Percentiles rank a stretch among this genome's conserved stretches.
Evolutionary conservation across 2,888 invertebrate genomes (phyloP).

Genomic region (Callyntrura guangdongensis): DNA sequence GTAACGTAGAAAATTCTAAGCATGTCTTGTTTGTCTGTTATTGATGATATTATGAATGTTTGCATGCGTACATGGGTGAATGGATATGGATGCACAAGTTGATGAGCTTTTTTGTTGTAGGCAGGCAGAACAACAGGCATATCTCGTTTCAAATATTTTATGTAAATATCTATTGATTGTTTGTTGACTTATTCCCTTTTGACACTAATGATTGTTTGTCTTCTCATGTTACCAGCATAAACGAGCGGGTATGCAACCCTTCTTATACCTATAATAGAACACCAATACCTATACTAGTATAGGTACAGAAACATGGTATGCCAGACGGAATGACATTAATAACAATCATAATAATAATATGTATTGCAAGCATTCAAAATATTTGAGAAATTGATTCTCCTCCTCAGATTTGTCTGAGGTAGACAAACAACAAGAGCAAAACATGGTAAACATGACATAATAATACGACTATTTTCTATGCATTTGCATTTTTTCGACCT

Average conservation of each 20-base stretch:
- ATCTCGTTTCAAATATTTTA: slow-evolving; percentile 61
- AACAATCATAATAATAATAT: slow-evolving; percentile 45
- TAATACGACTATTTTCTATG: background rate
- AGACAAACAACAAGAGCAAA: slow-evolving; percentile 41
- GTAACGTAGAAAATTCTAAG: slow-evolving; percentile 24
- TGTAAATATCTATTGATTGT: slow-evolving; percentile 69
- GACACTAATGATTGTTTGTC: slow-evolving; percentile 76
- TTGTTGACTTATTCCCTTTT: slow-evolving; percentile 73
- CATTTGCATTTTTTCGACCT: slow-evolving; percentile 2
- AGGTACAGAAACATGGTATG: background rate
- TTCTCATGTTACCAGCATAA: slow-evolving; percentile 39
- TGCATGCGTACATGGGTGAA: background rate
- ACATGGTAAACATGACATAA: slow-evolving; percentile 26
- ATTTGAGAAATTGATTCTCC: slow-evolving; percentile 57
- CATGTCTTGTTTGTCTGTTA: slow-evolving; percentile 42
- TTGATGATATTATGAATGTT: background rate
- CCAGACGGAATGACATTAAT: slow-evolving; percentile 62
- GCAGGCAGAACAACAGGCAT: slow-evolving; percentile 30
- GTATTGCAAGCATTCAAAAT: slow-evolving; percentile 49
- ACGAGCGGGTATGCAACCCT: background rate
- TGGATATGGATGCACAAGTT: no score
- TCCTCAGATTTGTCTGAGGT: slow-evolving; percentile 28
- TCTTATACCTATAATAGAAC: background rate
- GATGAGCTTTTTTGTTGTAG: slow-evolving; percentile 13
- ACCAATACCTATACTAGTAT: no score